Evolutionary conservation across 2,113 vertebrate species (phyloP).

Genomic region (Pandion haliaetus): DNA sequence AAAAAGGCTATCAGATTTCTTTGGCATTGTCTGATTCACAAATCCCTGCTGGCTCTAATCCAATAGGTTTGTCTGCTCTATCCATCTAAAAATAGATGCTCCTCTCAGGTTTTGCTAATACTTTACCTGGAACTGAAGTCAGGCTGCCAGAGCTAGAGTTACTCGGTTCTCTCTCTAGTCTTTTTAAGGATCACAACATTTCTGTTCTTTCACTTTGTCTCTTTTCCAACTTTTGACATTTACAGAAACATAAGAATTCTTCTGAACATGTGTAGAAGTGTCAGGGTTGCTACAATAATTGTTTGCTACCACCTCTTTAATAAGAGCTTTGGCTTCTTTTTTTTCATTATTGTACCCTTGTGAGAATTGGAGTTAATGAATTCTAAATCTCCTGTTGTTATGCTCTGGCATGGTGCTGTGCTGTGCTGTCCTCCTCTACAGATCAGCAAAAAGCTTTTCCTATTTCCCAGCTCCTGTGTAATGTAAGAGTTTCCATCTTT

Average conservation of each 20-base stretch:
- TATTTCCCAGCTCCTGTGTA: not conserved
- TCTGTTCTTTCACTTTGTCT: not conserved
- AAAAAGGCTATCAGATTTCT: conserved; percentile 15
- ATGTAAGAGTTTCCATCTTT: not conserved
- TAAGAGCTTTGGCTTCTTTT: not conserved
- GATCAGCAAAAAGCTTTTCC: not conserved
- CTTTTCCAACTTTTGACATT: not conserved
- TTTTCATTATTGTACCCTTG: not conserved
- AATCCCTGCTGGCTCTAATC: conserved; percentile 26
- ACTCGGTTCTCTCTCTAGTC: not conserved
- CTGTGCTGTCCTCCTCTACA: not conserved
- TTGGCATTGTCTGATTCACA: conserved; percentile 24
- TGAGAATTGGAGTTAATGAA: not conserved
- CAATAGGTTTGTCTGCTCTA: not conserved
- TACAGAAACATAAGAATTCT: not conserved
- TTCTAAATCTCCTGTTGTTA: not conserved
- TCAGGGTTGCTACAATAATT: not conserved
- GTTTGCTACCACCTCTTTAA: not conserved
- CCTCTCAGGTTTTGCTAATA: conserved; percentile 50
- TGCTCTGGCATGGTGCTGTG: not conserved
- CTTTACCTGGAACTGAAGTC: conserved; percentile 67
- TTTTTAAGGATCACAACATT: not conserved
- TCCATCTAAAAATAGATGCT: conserved; percentile 55
- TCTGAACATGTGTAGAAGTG: not conserved
- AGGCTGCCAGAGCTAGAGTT: conserved; percentile 35